A percentile compares a stretch with the other conserved stretches of the same genome.
Conservation (phyloP, 2,113 vertebrate genomes). For the Anas platyrhynchos region DNA sequence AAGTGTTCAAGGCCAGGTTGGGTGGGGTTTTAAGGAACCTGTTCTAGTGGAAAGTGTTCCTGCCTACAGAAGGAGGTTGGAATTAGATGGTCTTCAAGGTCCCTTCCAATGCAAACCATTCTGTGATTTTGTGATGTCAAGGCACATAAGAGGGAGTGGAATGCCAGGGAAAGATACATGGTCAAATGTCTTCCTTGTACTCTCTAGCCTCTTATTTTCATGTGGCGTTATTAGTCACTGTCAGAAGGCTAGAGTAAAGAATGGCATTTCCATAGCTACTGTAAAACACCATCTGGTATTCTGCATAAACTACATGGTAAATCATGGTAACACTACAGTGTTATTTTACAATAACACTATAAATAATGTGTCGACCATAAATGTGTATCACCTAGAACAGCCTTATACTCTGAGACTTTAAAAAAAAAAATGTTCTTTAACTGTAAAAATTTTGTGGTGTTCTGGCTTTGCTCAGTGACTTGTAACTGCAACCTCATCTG, state of each 20-base stretch:
- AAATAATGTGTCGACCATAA: constrained; percentile 68
- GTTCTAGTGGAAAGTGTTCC: too few species aligned
- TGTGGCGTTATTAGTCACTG: constrained; percentile 47
- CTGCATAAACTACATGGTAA: constrained; percentile 70
- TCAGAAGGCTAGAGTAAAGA: constrained; percentile 6
- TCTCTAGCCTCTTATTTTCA: constrained; percentile 28
- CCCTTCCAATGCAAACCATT: too few species aligned
- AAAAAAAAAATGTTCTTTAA: background rate
- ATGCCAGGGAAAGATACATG: background rate
- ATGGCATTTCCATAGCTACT: constrained; percentile 21
- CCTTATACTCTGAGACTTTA: background rate
- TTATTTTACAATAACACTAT: constrained; percentile 59
- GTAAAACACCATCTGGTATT: constrained; percentile 64
- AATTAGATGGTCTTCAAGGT: too few species aligned
- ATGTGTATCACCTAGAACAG: constrained; percentile 28
- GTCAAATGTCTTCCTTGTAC: background rate
- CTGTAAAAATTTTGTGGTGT: constrained; percentile 20
- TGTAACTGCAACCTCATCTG: background rate
- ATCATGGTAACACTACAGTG: constrained; percentile 47
- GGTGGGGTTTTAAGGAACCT: too few species aligned
- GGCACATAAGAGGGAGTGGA: background rate
- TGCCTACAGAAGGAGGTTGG: too few species aligned
- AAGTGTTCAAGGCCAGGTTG: too few species aligned
- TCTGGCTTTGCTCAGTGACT: background rate
- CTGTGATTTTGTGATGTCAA: background rate